phyloP scores from a whole-genome alignment of 1,140 invertebrate species.

The Reticulitermes speratus region DNA sequence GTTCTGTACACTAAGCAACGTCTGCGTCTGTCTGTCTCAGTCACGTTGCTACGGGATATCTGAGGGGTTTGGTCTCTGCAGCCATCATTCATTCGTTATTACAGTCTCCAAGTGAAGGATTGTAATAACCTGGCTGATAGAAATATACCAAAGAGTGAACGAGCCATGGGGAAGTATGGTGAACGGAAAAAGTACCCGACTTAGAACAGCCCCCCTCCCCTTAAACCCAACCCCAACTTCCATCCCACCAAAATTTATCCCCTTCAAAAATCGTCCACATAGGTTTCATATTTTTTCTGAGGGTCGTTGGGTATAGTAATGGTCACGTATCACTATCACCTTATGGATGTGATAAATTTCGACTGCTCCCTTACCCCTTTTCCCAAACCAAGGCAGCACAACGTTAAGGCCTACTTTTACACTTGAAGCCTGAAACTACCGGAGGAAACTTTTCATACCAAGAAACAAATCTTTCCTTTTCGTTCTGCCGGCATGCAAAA shows the following conservation, averaged over 20 bases:
- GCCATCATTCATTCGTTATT: constrained; percentile 34
- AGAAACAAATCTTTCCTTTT: constrained; percentile 33
- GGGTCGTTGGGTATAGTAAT: constrained; percentile 23
- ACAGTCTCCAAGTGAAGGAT: constrained; percentile 32
- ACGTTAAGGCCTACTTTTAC: constrained; percentile 11
- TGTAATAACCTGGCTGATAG: constrained; percentile 36
- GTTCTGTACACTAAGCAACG: no score
- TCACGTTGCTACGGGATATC: background rate
- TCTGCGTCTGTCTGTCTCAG: background rate
- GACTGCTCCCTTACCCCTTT: constrained; percentile 1
- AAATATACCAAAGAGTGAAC: constrained; percentile 30
- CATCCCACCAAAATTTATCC: constrained; percentile 33
- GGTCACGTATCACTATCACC: constrained; percentile 35
- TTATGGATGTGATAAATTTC: constrained; percentile 34
- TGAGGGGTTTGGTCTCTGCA: background rate
- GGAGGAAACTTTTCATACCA: constrained; percentile 24
- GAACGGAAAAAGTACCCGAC: background rate
- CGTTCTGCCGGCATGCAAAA: constrained; percentile 33
- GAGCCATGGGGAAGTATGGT: constrained; percentile 10
- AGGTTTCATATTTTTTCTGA: background rate
- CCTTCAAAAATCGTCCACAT: constrained; percentile 31
- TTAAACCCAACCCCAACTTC: background rate
- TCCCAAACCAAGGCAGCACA: background rate
- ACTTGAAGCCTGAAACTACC: background rate
- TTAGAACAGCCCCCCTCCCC: background rate